Conservation (phyloP, 2,888 invertebrate genomes). For the Troilus luridus region DNA sequence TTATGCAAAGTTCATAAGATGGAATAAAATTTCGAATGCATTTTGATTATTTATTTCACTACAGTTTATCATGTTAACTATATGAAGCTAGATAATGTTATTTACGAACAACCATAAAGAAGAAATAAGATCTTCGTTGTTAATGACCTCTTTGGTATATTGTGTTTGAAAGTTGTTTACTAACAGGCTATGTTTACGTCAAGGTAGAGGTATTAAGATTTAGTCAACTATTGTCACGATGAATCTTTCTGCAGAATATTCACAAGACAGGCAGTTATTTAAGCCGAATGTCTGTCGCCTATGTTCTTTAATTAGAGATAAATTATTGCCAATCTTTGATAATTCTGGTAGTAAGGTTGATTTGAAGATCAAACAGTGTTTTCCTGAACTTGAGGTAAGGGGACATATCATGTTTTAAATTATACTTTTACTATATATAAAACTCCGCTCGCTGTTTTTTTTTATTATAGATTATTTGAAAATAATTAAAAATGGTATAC, state of each 20-base stretch:
- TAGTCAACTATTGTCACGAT: not conserved
- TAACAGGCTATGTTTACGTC: not conserved
- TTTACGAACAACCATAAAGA: not conserved
- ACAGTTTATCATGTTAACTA: too few species aligned
- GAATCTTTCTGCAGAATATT: constrained; percentile 1
- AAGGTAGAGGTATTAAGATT: not conserved
- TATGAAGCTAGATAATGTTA: not conserved
- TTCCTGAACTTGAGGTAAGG: constrained; percentile 68
- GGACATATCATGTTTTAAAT: not conserved
- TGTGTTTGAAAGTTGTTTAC: not conserved
- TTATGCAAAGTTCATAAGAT: too few species aligned
- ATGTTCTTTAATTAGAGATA: constrained; percentile 60
- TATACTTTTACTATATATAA: not conserved
- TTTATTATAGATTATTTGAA: too few species aligned
- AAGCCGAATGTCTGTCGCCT: constrained; percentile 60
- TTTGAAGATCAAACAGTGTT: constrained; percentile 69
- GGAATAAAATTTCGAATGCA: too few species aligned
- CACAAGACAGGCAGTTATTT: constrained; percentile 51
- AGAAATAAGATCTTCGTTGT: not conserved
- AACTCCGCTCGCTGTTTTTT: too few species aligned
- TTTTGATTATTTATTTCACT: too few species aligned
- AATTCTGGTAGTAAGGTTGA: constrained; percentile 66
- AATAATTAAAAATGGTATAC: too few species aligned
- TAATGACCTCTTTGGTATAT: not conserved
- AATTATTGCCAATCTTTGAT: constrained; percentile 62